Evolutionary conservation across 1,140 invertebrate species (phyloP), one percentile per base, ranked within the genome.

Genomic region (Plectrocnemia conspersa): DNA sequence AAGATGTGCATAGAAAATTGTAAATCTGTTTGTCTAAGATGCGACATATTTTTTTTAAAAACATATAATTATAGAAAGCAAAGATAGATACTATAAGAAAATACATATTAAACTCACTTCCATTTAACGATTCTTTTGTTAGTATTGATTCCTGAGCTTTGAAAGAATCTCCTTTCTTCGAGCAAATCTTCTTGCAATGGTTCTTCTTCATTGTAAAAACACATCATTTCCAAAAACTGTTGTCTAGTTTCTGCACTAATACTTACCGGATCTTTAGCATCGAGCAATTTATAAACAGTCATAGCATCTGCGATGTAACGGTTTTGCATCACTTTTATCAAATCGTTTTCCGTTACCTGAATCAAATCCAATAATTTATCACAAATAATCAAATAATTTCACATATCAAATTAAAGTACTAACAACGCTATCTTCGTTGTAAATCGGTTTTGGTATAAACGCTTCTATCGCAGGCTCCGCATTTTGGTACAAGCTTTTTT

Each of bases 151-250:
- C 68, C 24, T 63, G 66, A 63, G 61, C 69, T 68, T 45, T 77
- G 72, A 56, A 64, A 64, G 65, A 86, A 91, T 86, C 85, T 92
- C 45, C 80, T 78, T 68, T 91, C 85, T 67, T 91, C 87, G n/a
- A 84, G 66, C 64, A 82, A 84, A 40, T 90, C 83, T 32, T 81
- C 76, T 10, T 78, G 71, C 16, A 80, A 49, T 0, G 78, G 72
- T 54, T 89, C 82, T 42, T 81, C 72, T 58, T 79, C 77, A 71
- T 95, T 94, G 61, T 82, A 86, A 68, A 83, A 94, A 65, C 89
- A 91, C 2, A 93, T 65, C 11, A 94, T 66, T 70, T 95, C 88
- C 9, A 95, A 70, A n/a, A 93, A 70, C 11, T 79, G 69, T 59
- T 89, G 81, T 65, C 83, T 82, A 0, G 81, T 68, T 40, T 82